Base-by-base conservation (phyloP, 2,888 invertebrate species). In the Asteroscopus sphinx region DNA sequence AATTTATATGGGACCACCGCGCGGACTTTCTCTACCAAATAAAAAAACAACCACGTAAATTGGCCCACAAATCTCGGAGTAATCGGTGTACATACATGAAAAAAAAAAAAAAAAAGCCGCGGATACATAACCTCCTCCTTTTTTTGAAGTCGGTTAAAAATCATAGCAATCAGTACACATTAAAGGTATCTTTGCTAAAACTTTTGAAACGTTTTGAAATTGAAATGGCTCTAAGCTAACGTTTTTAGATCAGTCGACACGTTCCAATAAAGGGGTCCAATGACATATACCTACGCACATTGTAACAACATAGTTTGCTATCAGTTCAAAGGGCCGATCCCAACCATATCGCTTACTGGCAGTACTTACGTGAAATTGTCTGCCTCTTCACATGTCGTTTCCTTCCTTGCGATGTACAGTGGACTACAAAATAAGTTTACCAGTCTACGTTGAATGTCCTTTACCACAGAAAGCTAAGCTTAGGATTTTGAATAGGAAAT, bases 281-380 rank as follows among this genome's bases (percentile, higher is more conserved):
- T 37, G n/a, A 28, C 36, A 26, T n/a, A 21, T 13, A 28, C n/a
- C n/a, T 13, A 28, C 12, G 15, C 35, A 46, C 15, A 13, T 8
- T 15, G n/a, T 26, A 25, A 26, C 9, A n/a, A n/a, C n/a, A n/a
- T 25, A 35, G 15, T 40, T 40, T 9, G 13, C 9, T 32, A 26
- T 28, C 26, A n/a, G n/a, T 36, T 26, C 16, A 40, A 55, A 33
- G 2, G 21, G 17, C 35, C 13, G 9, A 30, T 47, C 17, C 16
- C 11, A 25, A 30, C 32, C 32, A 26, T 26, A 36, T 46, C 32
- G 28, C 32, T 56, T 63, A 35, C 48, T 37, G 15, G 33, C 54
- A 25, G 30, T 13, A 26, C 40, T 45, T 56, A 28, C 16, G 26
- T 33, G 63, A 28, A 64, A 56, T 65, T 41, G 65, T 36, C 26